A percentile compares a stretch with the other conserved stretches of the same genome.
Evolutionary conservation across 2,888 invertebrate genomes (phyloP).

Genomic region (Hylaea fasciaria): DNA sequence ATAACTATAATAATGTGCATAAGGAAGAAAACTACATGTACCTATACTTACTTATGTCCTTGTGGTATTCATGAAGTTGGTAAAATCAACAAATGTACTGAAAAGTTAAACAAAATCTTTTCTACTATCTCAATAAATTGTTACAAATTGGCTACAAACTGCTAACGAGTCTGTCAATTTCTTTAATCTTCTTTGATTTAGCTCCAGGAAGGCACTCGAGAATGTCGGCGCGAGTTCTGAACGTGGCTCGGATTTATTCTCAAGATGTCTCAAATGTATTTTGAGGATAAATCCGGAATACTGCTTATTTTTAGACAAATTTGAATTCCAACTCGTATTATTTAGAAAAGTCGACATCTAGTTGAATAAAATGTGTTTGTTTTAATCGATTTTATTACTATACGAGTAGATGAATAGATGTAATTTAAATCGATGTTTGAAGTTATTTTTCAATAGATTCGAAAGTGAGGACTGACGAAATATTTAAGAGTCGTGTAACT

Average conservation of each 20-base stretch:
- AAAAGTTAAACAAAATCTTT: background rate
- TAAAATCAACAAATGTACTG: background rate
- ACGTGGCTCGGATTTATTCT: constrained; percentile 13
- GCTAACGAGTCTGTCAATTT: constrained; percentile 31
- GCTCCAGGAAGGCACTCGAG: constrained; percentile 22
- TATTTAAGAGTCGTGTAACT: background rate
- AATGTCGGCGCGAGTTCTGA: constrained; percentile 15
- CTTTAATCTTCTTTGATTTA: constrained; percentile 29
- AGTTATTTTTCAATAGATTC: too few species aligned
- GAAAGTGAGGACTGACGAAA: constrained; percentile 4
- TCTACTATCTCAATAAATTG: constrained; percentile 28
- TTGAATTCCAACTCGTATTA: background rate
- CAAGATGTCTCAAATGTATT: constrained; percentile 5
- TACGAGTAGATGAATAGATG: too few species aligned
- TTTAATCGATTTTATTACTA: too few species aligned
- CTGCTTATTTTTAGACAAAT: background rate
- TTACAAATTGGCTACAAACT: constrained; percentile 28
- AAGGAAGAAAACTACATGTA: too few species aligned
- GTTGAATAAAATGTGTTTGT: too few species aligned
- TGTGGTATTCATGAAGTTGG: background rate
- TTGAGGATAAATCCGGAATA: background rate
- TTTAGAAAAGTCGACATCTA: background rate
- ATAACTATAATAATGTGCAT: too few species aligned
- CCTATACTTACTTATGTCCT: too few species aligned
- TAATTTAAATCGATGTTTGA: too few species aligned